Base-by-base conservation (phyloP, 2,888 invertebrate genomes). In the Thymelicus sylvestris region DNA sequence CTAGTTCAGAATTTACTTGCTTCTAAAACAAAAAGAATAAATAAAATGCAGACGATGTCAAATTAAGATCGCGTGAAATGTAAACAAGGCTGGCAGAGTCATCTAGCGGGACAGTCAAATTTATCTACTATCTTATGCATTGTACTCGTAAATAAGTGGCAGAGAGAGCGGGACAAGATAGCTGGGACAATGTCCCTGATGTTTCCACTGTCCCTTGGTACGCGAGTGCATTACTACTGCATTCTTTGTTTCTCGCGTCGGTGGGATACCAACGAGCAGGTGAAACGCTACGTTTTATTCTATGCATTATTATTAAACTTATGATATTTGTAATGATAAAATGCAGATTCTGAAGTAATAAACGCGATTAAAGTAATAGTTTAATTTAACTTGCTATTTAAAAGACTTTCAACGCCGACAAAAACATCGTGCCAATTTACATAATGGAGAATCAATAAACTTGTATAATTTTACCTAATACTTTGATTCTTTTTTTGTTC, bases 81-180 rank as follows among this genome's bases (percentile, higher is more conserved):
- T 57, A 68, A 73, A 67, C 65, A 73, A 73, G 57, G 47, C 57
- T 66, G 66, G 66, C 69, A 63, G 62, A 74, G 72, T 76, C 79
- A 80, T 80, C 78, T 73, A 73, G 73, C 72, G 59, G 65, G 72
- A 74, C 73, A 79, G 79, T 78, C 78, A 84, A 84, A 85, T 85
- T 81, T 87, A 84, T 86, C 81, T 79, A 77, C 80, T 85, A 86
- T 87, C 84, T 84, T 80, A 83, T 82, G 80, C 83, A 86, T 83
- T 82, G 81, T 80, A 74, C 78, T 83, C 86, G 84, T 86, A 88
- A 90, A 89, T 88, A 87, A 87, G 80, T 83, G 84, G 84, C 84
- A 83, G 86, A 85, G 84, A 83, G 83, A 79, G 80, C 84, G 83
- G 86, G 90, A 89, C 90, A 89, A 91, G 91, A 91, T 91, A 91